Evolutionary conservation across 2,113 vertebrate species (phyloP), one percentile per base, ranked within the genome.

Genomic region (Pachycephala philippinensis): DNA sequence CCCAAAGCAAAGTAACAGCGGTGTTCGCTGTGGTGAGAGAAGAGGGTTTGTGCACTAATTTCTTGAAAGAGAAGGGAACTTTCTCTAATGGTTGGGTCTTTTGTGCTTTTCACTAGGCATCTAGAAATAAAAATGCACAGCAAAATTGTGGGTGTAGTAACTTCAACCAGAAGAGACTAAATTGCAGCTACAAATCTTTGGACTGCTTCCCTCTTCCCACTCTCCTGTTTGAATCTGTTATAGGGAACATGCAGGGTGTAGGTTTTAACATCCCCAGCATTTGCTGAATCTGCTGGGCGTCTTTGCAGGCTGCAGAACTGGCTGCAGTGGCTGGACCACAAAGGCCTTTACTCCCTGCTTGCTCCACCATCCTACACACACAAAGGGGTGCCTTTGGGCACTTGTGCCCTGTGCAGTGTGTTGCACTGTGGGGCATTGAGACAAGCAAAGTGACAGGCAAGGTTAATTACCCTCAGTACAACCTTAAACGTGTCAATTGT

Each of bases 131-230:
- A 95, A 90, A 90, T 86, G 79, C 85, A 20, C 56, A 81, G 80
- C 60, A 89, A 89, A 94, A 71, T 44, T 88, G 68, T 78, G 83
- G 54, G 44, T 53, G 72, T 93, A 80, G 35, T 47, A 59, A 21
- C 80, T 91, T 76, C 9, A 86, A 35, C 31, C 28, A 93, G 71
- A 94, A 90, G 90, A 92, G 68, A 53, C 65, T 92, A 76, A 78
- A 68, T 74, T 90, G 71, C 56, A 90, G 42, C 87, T 94, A 79
- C 81, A 80, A 72, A 64, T 89, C 87, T 77, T 95, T 90, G 79
- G 88, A 49, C 42, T 42, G 35, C 76, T 96, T 96, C 64, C 79
- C 59, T 92, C 92, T 95, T 95, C 79, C 90, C 64, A 90, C 88
- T 94, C 69, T 88, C 27, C 53, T 75, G 20, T 54, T 78, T 84